Base-by-base conservation (phyloP, 2,113 vertebrate genomes). In the Antigone vipio region DNA sequence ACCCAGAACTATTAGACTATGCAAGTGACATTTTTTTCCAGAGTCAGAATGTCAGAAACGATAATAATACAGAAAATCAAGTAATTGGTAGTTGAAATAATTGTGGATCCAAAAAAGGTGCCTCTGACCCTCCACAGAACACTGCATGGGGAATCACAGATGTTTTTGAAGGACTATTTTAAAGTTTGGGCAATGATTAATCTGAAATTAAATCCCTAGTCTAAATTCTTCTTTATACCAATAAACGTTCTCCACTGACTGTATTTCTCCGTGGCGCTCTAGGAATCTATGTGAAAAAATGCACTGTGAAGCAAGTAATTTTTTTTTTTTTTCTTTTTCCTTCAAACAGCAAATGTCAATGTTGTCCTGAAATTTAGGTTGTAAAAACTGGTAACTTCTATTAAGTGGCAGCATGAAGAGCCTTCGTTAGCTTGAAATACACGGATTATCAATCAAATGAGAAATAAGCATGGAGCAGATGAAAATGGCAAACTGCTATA, bases 371-470 rank as follows among this genome's bases (percentile, higher is more conserved):
- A 95, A 88, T 68, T 71, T 12, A 73, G 42, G 13, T 24, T 74
- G 30, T 34, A 63, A 42, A 94, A 77, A 32, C 20, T 66, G 27
- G 20, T 42, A 79, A 88, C 55, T 64, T 84, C 35, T 84, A 58
- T 45, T 89, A 97, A 90, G 29, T 89, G 62, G 82, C 77, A 91
- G 34, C 67, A 88, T 58, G n/a, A 88, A 68, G n/a, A 95, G 71
- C 56, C 69, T 62, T 92, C 56, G 94, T 92, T 95, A 94, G 60
- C 15, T 56, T 73, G 23, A 96, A 95, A 59, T 55, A 49, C 59
- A 21, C 16, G 32, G 71, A 95, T 89, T 94, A 95, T 91, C 85
- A 94, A 89, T 96, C 90, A 96, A 50, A 87, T 29, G 35, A 92
- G 56, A 96, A 93, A 85, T 67, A 64, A 74, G 89, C 67, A 62